A percentile compares a stretch with the other conserved stretches of the same genome.
phyloP scores from a whole-genome alignment of 2,797 vertebrate genomes.

The Cyclopterus lumpus region DNA sequence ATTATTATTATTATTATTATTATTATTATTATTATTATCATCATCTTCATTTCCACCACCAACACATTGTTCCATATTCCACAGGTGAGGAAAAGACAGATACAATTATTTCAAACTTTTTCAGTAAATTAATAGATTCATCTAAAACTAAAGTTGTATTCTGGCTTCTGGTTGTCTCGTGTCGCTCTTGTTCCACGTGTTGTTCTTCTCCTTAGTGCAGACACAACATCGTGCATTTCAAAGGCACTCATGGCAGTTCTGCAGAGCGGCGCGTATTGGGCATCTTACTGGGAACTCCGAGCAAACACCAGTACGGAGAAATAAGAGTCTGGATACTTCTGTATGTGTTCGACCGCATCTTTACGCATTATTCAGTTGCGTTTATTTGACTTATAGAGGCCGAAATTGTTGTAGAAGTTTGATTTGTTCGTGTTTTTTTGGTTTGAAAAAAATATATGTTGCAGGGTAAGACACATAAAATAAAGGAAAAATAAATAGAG shows the following conservation, averaged over 20 bases:
- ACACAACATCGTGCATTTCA: constrained; percentile 1
- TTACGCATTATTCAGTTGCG: constrained; percentile 13
- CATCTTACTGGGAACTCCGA: not conserved
- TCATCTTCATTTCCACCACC: constrained; percentile 37
- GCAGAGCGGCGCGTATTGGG: constrained; percentile 11
- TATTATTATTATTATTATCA: constrained; percentile 23
- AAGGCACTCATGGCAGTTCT: constrained; percentile 25
- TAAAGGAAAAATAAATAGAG: not conserved
- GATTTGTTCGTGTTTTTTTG: not conserved
- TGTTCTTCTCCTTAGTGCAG: not conserved
- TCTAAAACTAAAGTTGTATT: not conserved
- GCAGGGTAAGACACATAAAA: not conserved
- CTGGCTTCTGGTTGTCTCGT: not conserved
- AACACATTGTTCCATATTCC: constrained; percentile 46
- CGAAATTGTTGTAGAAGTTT: not conserved
- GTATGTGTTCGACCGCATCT: not conserved
- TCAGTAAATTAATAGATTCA: constrained; percentile 12
- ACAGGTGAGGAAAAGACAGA: constrained; percentile 55
- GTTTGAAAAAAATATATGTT: not conserved
- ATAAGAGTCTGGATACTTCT: not conserved
- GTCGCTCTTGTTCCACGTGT: not conserved
- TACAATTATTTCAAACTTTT: constrained; percentile 1
- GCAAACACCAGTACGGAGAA: not conserved
- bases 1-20: constrained; percentile 21
- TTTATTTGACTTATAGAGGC: constrained; percentile 9